Evolutionary conservation across 37 sponge, comb jelly and placozoan species (phyloP).

Genomic region (Oscarella lobularis): DNA sequence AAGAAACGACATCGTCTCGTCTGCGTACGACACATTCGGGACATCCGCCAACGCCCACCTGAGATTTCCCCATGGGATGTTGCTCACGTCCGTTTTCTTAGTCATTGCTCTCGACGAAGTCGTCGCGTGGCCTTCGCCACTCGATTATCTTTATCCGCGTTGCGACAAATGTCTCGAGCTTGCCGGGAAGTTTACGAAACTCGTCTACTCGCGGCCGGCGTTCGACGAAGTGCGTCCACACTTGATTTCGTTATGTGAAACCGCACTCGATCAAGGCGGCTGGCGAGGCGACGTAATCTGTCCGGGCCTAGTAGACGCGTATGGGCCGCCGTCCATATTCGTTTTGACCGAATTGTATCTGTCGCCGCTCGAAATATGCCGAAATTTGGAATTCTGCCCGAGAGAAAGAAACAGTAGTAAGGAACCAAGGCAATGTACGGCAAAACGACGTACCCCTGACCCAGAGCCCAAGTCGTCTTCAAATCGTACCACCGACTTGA

Average conservation of each 20-base stretch:
- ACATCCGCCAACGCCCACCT: no score
- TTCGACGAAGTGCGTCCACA: constrained; percentile 14
- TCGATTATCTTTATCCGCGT: no score
- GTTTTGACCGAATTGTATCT: constrained; percentile 3
- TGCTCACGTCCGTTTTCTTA: no score
- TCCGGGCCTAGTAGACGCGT: constrained; percentile 37
- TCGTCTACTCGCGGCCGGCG: constrained; percentile 5
- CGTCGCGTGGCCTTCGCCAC: no score
- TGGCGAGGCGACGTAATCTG: constrained; percentile 21
- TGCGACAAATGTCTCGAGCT: no score
- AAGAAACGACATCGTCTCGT: no score
- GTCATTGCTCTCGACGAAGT: no score
- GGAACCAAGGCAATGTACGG: neutral
- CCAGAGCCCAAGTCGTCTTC: neutral
- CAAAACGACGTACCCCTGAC: no score
- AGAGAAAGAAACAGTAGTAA: neutral
- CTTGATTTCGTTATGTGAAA: constrained; percentile 2
- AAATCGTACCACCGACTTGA: neutral
- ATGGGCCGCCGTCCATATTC: constrained; percentile 39
- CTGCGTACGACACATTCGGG: no score
- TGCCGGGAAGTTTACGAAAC: neutral
- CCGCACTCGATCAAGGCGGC: neutral
- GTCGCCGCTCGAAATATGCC: constrained; percentile 3
- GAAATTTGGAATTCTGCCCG: constrained; percentile 7
- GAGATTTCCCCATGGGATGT: no score